Base-by-base conservation (phyloP, 2,113 vertebrate species). In the Phrynosoma blainvillii region DNA sequence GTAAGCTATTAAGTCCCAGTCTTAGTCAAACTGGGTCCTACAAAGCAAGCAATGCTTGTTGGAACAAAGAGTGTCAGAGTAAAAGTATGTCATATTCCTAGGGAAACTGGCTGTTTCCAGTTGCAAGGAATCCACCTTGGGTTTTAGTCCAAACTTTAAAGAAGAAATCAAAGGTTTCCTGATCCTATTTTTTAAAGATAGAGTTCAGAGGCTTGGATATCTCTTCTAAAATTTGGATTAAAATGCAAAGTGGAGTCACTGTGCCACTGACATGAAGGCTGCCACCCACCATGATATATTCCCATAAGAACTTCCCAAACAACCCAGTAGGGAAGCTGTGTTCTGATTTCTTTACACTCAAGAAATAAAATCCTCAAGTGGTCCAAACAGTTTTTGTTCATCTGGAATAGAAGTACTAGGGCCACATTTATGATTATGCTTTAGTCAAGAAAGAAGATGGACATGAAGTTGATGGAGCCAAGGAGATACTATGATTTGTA, bases 31-130 rank as follows among this genome's bases (percentile, higher is more conserved):
- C 3, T 30, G 5, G 7, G 32, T 65, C 3, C 9, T 12, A 65
- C 79, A n/a, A 77, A 65, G 83, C 54, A 70, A 23, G 76, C 76
- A 90, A 73, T 59, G 14, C 59, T 92, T 87, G 52, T 47, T 59
- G 88, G 25, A 6, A 77, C 66, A 3, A 80, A 36, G 59, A 10
- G 7, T 82, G 82, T 20, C 62, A 85, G 59, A 85, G 83, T 78
- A 80, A 71, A 85, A 3, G 3, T 27, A 79, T 59, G 47, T 79
- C 56, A 11, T 16, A 59, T 59, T 59, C 56, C 14, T 9, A 59
- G 11, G 14, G 56, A 11, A 59, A 59, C 56, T 2, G 11, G 12
- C 54, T 56, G 12, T 56, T 56, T 59, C 56, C 14, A 59, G 11
- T 13, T 13, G 56, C 56, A 59, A 59, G 56, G 56, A 16, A 59